phyloP scores from a whole-genome alignment of 2,113 vertebrate genomes.

The Pelecanus crispus region DNA sequence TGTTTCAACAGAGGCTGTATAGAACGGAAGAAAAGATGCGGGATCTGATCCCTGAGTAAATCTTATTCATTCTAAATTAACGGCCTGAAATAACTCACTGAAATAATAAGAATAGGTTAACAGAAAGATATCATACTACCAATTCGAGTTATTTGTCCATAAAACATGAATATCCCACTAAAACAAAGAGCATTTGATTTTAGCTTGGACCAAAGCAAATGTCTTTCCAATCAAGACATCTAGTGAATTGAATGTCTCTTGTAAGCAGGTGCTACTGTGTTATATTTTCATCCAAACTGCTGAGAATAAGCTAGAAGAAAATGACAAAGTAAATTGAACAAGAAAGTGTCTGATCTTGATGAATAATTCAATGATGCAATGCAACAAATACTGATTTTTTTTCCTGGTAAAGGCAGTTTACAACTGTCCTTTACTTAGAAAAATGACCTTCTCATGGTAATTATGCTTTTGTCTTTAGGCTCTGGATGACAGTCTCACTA shows the following conservation, averaged over 20 bases:
- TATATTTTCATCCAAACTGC: slow-evolving; percentile 64
- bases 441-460: slow-evolving; percentile 51
- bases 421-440: slow-evolving; percentile 61
- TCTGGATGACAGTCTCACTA: slow-evolving; percentile 3
- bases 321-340: slow-evolving; percentile 70
- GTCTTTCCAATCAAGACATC: slow-evolving; percentile 51
- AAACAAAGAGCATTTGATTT: slow-evolving; percentile 43
- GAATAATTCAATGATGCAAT: slow-evolving; percentile 69
- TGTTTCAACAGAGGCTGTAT: not conserved
- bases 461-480: slow-evolving; percentile 52
- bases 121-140: not conserved
- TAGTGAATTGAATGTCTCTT: slow-evolving; percentile 49
- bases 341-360: slow-evolving; percentile 63
- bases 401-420: slow-evolving; percentile 50
- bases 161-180: slow-evolving; percentile 21
- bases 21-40: not conserved
- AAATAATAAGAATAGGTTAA: not conserved
- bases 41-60: not conserved
- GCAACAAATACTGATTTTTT: slow-evolving; percentile 55
- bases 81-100: not conserved
- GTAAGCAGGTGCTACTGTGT: slow-evolving; percentile 62
- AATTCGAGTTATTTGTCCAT: not conserved
- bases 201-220: slow-evolving; percentile 31
- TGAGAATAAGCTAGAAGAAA: slow-evolving; percentile 66
- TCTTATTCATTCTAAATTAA: not conserved